phyloP scores from a whole-genome alignment of 1,140 invertebrate genomes.

The Pectinophora gossypiella region DNA sequence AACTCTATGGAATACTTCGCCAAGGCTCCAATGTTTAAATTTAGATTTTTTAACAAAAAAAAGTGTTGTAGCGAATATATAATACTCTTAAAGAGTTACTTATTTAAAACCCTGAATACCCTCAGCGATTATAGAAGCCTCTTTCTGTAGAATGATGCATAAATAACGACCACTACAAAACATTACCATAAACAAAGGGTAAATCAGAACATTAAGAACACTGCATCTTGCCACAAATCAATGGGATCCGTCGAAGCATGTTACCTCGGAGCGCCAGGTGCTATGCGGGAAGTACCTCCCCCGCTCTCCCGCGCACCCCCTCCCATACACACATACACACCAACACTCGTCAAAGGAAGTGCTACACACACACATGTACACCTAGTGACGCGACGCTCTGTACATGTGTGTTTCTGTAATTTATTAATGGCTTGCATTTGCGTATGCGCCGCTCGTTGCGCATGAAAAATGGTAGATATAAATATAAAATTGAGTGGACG shows the following conservation, averaged over 20 bases:
- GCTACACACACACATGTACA: conserved; percentile 24
- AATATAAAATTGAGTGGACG: conserved; percentile 45
- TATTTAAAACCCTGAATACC: too few species aligned
- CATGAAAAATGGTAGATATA: conserved; percentile 52
- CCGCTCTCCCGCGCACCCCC: conserved; percentile 22
- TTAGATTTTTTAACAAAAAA: too few species aligned
- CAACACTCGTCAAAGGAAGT: conserved; percentile 35
- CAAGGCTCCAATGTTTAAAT: too few species aligned
- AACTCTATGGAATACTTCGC: too few species aligned
- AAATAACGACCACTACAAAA: not conserved
- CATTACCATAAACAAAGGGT: conserved; percentile 31
- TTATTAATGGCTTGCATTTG: conserved; percentile 61
- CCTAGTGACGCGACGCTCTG: conserved; percentile 37
- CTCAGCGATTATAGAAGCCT: too few species aligned
- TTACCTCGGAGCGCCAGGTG: conserved; percentile 65
- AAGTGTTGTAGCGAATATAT: too few species aligned
- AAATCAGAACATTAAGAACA: conserved; percentile 42
- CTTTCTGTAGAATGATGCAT: too few species aligned
- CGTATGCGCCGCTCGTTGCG: conserved; percentile 43
- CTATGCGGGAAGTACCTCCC: conserved; percentile 57
- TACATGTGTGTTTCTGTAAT: conserved; percentile 51
- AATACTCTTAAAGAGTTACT: too few species aligned
- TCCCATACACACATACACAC: conserved; percentile 29
- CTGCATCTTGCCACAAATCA: conserved; percentile 60
- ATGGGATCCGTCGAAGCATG: conserved; percentile 57